Evolutionary conservation across 2,888 invertebrate genomes (phyloP).

Genomic region (Cynaeus angustus): DNA sequence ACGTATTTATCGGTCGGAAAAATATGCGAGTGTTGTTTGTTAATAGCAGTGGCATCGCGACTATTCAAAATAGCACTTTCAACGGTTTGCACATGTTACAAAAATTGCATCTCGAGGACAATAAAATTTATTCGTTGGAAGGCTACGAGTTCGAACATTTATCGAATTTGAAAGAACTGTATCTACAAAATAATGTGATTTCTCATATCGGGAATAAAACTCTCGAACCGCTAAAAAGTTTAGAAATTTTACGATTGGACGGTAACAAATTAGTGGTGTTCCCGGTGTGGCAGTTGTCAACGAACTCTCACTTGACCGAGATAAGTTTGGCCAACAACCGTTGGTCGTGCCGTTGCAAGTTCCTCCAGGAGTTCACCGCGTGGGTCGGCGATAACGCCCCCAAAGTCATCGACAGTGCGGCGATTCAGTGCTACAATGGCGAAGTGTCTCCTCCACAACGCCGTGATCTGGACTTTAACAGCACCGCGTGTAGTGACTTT

Average conservation of each 20-base stretch:
- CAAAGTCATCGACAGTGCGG: constrained; percentile 85
- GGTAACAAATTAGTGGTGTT: constrained; percentile 88
- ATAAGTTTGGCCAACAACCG: constrained; percentile 87
- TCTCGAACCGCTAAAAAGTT: constrained; percentile 83
- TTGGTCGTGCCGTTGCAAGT: constrained; percentile 94
- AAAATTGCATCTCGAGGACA: constrained; percentile 89
- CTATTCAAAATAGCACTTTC: constrained; percentile 93
- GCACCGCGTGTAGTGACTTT: constrained; percentile 90
- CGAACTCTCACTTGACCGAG: constrained; percentile 81
- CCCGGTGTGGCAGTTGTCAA: constrained; percentile 84
- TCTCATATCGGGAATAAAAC: constrained; percentile 87
- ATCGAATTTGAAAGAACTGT: constrained; percentile 85
- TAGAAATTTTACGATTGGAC: constrained; percentile 87
- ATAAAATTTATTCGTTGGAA: constrained; percentile 84
- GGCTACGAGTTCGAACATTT: constrained; percentile 91
- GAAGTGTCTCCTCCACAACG: constrained; percentile 84
- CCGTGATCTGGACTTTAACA: constrained; percentile 87
- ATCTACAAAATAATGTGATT: constrained; percentile 89
- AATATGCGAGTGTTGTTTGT: constrained; percentile 90
- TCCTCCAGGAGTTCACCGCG: constrained; percentile 87
- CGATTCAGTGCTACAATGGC: constrained; percentile 87
- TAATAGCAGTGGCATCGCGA: constrained; percentile 88
- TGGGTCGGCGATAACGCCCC: constrained; percentile 88
- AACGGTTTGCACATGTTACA: constrained; percentile 87
- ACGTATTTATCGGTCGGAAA: constrained; percentile 92